Evolutionary conservation across 64 coral and sea anemone genomes (phyloP).

Genomic region (Cladopsammia gracilis): DNA sequence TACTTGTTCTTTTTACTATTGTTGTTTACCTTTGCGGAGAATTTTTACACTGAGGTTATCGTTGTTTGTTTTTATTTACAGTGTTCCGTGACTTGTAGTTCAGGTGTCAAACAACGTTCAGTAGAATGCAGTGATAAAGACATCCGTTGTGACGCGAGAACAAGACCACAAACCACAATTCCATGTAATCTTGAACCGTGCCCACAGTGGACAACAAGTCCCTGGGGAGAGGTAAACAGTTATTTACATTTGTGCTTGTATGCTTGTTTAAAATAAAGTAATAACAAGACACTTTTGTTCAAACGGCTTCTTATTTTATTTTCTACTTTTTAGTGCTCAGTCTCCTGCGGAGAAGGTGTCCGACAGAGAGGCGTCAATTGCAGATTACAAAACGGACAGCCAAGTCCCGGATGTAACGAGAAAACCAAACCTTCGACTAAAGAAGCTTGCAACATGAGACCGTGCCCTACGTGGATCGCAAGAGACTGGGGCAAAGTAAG

Average conservation of each 20-base stretch:
- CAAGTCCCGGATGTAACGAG: slow-evolving; percentile 15
- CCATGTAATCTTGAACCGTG: slow-evolving; percentile 41
- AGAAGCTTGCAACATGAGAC: not conserved
- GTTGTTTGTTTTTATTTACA: not conserved
- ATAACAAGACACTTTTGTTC: too few relatives aligned
- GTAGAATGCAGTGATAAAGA: slow-evolving; percentile 38
- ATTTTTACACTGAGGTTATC: not conserved
- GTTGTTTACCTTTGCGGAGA: not conserved
- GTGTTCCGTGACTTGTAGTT: slow-evolving; percentile 72
- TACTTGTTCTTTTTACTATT: too few relatives aligned
- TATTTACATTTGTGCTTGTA: not conserved
- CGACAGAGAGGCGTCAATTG: slow-evolving; percentile 41
- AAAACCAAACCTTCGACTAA: not conserved
- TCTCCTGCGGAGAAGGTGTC: slow-evolving; percentile 47
- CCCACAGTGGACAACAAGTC: slow-evolving; percentile 57
- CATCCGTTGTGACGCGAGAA: not conserved
- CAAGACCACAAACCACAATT: slow-evolving; percentile 32
- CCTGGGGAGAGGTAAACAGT: slow-evolving; percentile 53
- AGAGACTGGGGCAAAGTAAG: slow-evolving; percentile 63
- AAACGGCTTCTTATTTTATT: not conserved
- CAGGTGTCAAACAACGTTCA: slow-evolving; percentile 26
- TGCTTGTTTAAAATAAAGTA: not conserved
- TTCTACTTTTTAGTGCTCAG: slow-evolving; percentile 29
- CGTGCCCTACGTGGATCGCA: slow-evolving; percentile 45
- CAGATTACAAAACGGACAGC: not conserved